A percentile compares a stretch with the other conserved stretches of the same genome.
phyloP scores from a whole-genome alignment of 2,888 invertebrate genomes.

The Diadromus collaris region DNA sequence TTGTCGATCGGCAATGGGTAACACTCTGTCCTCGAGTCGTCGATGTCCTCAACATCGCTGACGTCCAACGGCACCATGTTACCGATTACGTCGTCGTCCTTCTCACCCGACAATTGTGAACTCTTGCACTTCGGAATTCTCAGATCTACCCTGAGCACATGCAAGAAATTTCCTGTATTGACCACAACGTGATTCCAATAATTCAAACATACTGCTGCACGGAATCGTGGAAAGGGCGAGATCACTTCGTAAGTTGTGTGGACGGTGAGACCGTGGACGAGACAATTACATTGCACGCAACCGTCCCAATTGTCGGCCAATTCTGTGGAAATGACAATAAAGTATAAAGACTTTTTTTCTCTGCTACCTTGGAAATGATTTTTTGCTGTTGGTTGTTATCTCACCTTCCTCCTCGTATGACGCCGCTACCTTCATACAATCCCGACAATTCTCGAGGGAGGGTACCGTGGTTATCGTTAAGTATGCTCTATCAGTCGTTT shows the following conservation, averaged over 20 bases:
- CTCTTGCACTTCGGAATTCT: slow-evolving; percentile 76
- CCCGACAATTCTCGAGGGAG: slow-evolving; percentile 84
- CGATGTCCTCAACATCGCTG: slow-evolving; percentile 75
- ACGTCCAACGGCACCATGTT: slow-evolving; percentile 74
- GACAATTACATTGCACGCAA: slow-evolving; percentile 87
- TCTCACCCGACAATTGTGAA: slow-evolving; percentile 73
- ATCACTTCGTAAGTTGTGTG: slow-evolving; percentile 96
- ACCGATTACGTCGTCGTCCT: slow-evolving; percentile 74
- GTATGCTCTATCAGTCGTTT: slow-evolving; percentile 82
- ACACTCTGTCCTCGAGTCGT: slow-evolving; percentile 73
- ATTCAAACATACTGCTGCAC: slow-evolving; percentile 86
- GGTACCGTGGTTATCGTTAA: slow-evolving; percentile 87
- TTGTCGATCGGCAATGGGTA: slow-evolving; percentile 74
- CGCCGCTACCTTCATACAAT: slow-evolving; percentile 81
- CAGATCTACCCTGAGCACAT: slow-evolving; percentile 86
- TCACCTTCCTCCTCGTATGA: slow-evolving; percentile 81
- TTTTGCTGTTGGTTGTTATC: slow-evolving; percentile 17
- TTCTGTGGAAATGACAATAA: slow-evolving; percentile 74
- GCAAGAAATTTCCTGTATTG: slow-evolving; percentile 92
- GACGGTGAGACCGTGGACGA: slow-evolving; percentile 94
- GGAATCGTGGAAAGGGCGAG: slow-evolving; percentile 91
- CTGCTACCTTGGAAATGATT: neutral
- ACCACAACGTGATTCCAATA: slow-evolving; percentile 89
- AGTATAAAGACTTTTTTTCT: neutral
- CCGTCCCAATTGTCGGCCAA: slow-evolving; percentile 81